Base-by-base conservation (phyloP, 2,888 invertebrate species). In the Epiblema foenella region DNA sequence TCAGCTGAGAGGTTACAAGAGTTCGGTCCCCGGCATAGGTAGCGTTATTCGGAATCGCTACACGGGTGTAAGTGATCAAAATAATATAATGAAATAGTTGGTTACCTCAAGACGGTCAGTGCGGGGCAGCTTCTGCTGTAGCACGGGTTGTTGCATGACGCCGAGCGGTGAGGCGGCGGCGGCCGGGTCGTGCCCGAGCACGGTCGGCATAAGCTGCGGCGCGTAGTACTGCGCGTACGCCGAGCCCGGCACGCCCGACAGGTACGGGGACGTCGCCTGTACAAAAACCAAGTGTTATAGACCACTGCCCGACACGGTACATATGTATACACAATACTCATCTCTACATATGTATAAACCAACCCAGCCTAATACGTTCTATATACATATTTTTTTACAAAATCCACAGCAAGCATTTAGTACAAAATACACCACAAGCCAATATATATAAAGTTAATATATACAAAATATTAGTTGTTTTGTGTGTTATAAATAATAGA, bases 31-130 rank as follows among this genome's bases (percentile, higher is more conserved):
- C 86, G 84, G 80, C 79, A 81, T 78, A 81, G 84, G 33, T 33
- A 33, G 5, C 86, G 86, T 87, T 83, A 89, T 85, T 81, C 81
- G 85, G 84, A 89, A 90, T 88, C 89, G 75, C 87, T 89, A 89
- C 83, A 84, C 78, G 81, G 83, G 81, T 82, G 76, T 75, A 74
- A 73, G 71, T 71, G 82, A 83, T 80, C 81, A 85, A 84, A 82
- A 83, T 85, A 82, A 83, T 85, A 84, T 81, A 83, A 83, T 85
- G 81, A 85, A 72, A 67, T 54, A 74, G 59, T 72, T 72, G 75
- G 96, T 95, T 95, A 98, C 98, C 98, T 98, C 98, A 94, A 98
- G 96, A 94, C 98, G 96, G 94, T 98, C 98, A 89, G 98, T 97
- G 93, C 98, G 96, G 83, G 97, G 97, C 95, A 98, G 95, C 95